Conservation (phyloP, 2,113 vertebrate species). For the Tetrao urogallus region DNA sequence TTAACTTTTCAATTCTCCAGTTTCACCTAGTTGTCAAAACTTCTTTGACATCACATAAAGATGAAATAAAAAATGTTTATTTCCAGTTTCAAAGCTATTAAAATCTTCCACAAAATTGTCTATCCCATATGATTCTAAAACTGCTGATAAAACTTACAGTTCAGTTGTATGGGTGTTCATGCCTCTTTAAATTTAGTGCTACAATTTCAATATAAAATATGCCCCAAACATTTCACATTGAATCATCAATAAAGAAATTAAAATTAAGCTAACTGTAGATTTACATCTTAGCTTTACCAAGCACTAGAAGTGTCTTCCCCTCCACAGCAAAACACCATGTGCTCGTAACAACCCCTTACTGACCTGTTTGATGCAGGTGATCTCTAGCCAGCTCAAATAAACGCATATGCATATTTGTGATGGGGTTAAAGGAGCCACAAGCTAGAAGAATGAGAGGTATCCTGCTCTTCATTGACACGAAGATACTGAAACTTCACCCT, state of each 20-base stretch:
- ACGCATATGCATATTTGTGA: constrained; percentile 93
- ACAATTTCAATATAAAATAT: background rate
- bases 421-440: constrained; percentile 93
- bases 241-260: background rate
- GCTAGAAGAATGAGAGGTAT: constrained; percentile 89
- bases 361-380: constrained; percentile 90
- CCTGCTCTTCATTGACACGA: constrained; percentile 77
- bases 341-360: constrained; percentile 26
- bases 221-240: background rate
- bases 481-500: constrained; percentile 50
- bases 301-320: background rate
- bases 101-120: background rate
- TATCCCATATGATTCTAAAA: background rate
- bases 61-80: background rate
- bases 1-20: background rate
- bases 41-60: background rate
- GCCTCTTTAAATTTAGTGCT: background rate
- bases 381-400: constrained; percentile 93
- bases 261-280: background rate
- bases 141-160: background rate
- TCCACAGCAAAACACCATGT: background rate
- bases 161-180: background rate
- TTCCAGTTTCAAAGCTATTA: background rate
- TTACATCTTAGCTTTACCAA: background rate
- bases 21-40: background rate